These are phyloP conservation scores for Hapalemur alaotrensis DNA, from an alignment of 2,797 vertebrate species.

Conservation along the genomic window DNA sequence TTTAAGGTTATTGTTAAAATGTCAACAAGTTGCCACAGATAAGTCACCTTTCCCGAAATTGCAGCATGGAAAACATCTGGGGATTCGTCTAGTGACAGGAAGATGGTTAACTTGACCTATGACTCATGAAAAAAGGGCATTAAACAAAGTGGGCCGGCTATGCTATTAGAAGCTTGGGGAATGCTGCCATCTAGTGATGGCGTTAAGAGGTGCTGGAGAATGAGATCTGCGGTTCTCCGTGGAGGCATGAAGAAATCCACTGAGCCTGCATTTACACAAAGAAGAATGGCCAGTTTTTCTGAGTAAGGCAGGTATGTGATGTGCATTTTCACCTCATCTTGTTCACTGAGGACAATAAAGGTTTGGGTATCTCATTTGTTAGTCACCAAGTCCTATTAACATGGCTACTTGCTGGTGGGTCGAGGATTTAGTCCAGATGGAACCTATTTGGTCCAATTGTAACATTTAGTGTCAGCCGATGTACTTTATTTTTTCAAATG, in stretches of 20 bases:
- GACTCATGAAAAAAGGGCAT: background rate
- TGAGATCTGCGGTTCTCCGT: background rate
- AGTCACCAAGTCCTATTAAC: background rate
- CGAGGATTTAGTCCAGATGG: background rate
- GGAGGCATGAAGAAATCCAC: background rate
- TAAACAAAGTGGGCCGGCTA: background rate
- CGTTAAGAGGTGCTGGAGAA: conserved; percentile 16
- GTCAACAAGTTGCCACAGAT: conserved; percentile 19
- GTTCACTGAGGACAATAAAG: background rate
- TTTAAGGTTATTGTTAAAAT: conserved; percentile 11
- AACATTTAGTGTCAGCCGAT: background rate
- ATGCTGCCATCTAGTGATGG: conserved; percentile 60
- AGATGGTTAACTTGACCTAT: conserved; percentile 10
- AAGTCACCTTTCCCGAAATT: conserved; percentile 18
- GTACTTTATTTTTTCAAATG: conserved; percentile 32
- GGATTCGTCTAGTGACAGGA: conserved; percentile 16
- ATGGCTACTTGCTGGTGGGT: background rate
- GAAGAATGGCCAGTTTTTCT: background rate
- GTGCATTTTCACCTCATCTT: background rate
- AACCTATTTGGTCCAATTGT: background rate
- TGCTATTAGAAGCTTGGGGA: conserved; percentile 39
- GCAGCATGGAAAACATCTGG: conserved; percentile 20
- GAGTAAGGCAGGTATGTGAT: background rate
- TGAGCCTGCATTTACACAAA: background rate
- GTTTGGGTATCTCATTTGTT: background rate